Base-by-base conservation (phyloP, 2,113 vertebrate genomes). In the Lepisosteus oculatus region DNA sequence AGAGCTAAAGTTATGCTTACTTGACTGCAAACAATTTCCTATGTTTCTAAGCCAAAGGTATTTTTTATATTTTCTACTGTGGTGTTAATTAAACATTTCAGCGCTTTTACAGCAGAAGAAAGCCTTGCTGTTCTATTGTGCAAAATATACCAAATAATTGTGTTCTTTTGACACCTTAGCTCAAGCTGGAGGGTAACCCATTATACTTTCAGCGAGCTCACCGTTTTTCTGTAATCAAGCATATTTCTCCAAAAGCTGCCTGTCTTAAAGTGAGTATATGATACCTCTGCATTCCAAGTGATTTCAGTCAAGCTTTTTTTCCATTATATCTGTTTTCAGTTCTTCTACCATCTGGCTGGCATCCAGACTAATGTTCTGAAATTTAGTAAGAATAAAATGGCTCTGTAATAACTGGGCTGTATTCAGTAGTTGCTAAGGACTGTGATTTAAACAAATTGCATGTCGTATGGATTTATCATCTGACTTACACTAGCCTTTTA, bases 151-250 rank as follows among this genome's bases (percentile, higher is more conserved):
- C 3, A 14, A 47, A 14, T 45, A 17, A 67, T 47, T n/a, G 5
- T 68, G 17, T 67, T 41, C 68, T 11, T 75, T 1, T 59, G 9
- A 72, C 43, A 29, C 68, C 51, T 83, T 67, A 99, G 97, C 85
- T 99, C 55, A 87, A 85, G 76, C 87, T 99, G 73, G 90, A 97
- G 72, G 97, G 97, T 29, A 99, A 98, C 83, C 97, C 97, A 0
- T 79, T 98, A 81, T 97, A 77, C 83, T 98, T 95, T 84, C 93
- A 93, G 83, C 92, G 85, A 71, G 86, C 80, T 0, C 95, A 99
- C 69, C 90, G 93, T 15, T 78, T 55, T 9, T 80, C 87, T 72
- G 90, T 93, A 0, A 85, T 93, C 63, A 78, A 67, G 29, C 90
- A 95, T 67, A 81, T 99, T 55, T 97, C 97, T 13, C 93, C 93